Percentiles rank a stretch among this genome's conserved stretches.
These are phyloP conservation scores for Phalloptychus januarius DNA, from an alignment of 2,797 vertebrate species.

Conservation along the genomic window DNA sequence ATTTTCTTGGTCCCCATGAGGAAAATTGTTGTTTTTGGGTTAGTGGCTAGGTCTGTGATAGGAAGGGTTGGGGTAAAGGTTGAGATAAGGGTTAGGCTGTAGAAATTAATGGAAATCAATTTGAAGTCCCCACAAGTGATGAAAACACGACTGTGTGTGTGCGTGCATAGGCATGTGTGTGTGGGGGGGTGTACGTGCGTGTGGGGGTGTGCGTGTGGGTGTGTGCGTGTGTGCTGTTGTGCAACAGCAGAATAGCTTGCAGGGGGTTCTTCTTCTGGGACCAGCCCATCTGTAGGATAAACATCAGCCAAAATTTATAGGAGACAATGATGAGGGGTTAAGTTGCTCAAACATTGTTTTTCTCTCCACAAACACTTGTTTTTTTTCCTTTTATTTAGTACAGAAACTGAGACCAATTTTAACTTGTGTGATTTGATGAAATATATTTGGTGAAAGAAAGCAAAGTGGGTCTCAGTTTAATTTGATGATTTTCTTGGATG, in stretches of 20 bases:
- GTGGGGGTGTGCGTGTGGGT: conserved; percentile 26
- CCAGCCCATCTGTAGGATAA: conserved; percentile 39
- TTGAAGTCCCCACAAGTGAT: too few species aligned
- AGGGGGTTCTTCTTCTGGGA: conserved; percentile 40
- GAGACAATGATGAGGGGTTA: conserved; percentile 30
- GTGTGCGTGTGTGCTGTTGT: conserved; percentile 38
- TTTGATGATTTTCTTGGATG: conserved; percentile 12
- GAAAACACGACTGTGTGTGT: too few species aligned
- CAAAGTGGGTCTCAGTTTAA: neutral
- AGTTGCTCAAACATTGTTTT: conserved; percentile 55
- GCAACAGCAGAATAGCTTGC: conserved; percentile 53
- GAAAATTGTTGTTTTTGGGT: too few species aligned
- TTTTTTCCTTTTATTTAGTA: conserved; percentile 31
- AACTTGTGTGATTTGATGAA: conserved; percentile 25
- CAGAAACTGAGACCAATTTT: conserved; percentile 25
- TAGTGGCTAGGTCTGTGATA: too few species aligned
- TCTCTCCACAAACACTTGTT: conserved; percentile 42
- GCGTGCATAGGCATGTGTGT: neutral
- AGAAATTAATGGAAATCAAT: too few species aligned
- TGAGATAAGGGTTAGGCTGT: too few species aligned
- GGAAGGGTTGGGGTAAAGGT: too few species aligned
- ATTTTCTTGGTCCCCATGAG: too few species aligned
- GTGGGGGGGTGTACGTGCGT: too few species aligned
- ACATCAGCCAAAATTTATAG: conserved; percentile 37
- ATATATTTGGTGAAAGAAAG: conserved; percentile 36